Evolutionary conservation across 2,888 invertebrate genomes (phyloP).

Genomic region (Aphodius sticticus): DNA sequence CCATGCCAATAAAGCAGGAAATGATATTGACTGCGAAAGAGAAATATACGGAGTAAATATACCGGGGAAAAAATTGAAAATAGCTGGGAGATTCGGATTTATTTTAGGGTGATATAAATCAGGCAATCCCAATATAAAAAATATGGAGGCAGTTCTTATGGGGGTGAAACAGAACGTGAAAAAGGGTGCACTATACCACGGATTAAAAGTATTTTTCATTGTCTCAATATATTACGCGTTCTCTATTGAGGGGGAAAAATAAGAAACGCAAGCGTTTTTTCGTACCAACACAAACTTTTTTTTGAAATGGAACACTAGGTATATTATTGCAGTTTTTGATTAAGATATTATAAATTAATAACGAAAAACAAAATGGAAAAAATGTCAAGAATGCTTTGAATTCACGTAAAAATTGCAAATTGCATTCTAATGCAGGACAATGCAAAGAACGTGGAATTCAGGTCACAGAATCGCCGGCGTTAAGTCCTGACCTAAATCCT

Average conservation of each 20-base stretch:
- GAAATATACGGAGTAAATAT: not conserved
- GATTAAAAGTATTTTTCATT: not conserved
- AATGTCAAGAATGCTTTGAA: too few species aligned
- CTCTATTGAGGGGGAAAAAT: not conserved
- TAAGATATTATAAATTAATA: too few species aligned
- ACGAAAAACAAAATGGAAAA: too few species aligned
- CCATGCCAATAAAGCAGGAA: not conserved
- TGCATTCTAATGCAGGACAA: too few species aligned
- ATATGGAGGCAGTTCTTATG: not conserved
- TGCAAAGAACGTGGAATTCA: too few species aligned
- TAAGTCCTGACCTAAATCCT: too few species aligned
- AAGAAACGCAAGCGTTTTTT: not conserved
- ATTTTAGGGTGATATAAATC: not conserved
- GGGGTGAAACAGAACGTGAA: not conserved
- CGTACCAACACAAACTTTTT: not conserved
- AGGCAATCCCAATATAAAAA: not conserved
- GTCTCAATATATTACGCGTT: not conserved
- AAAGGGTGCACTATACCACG: not conserved
- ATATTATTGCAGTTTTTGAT: too few species aligned
- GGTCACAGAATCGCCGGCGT: too few species aligned
- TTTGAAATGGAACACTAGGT: too few species aligned
- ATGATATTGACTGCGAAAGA: not conserved
- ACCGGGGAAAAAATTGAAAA: not conserved
- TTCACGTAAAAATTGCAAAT: too few species aligned
- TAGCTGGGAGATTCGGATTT: not conserved